Base-by-base conservation (phyloP, 30 jellyfish, hydroid and myxozoan genomes). In the Phacellophora camtschatica region DNA sequence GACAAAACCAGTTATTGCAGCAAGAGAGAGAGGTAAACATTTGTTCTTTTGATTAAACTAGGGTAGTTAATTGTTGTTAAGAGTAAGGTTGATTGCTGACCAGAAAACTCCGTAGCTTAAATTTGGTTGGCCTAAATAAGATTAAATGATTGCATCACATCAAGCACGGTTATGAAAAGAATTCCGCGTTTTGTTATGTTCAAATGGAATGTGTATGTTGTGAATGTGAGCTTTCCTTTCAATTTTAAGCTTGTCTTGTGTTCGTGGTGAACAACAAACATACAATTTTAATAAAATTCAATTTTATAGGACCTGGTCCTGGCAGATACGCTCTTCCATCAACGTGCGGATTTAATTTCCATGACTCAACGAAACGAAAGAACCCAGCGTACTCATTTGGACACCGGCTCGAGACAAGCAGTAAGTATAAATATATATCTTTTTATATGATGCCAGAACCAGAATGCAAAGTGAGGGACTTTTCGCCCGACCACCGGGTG, bases 301-400 rank as follows among this genome's bases (percentile, higher is more conserved):
- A 49, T 75, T 74, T 75, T 57, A 32, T 69, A 92, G 98, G 98
- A 35, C 98, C 98, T 12, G 98, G 98, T 62, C 96, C 98, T 11
- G 98, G 98, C 33, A 45, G 98, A 32, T 92, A 92, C 72, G 98
- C 92, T 27, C 86, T 92, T 19, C 98, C 98, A 53, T 77, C 98
- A 58, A 92, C 98, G 3, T 85, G 96, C 46, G 98, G 98, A 15
- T 92, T 5, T 39, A 1, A 70, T 18, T 49, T 28, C 50, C 98
- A 92, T 65, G 98, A 92, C 59, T 45, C 83, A 25, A 92, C 98
- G 24, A 92, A 92, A 61, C 53, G 95, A 55, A 84, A 58, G 78
- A 80, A 82, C 49, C 98, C 98, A 46, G 92, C 98, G 19, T 92
- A 92, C 67, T 92, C 98, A 16, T 92, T 92, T 49, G 98, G 98